Evolutionary conservation across 1,140 invertebrate genomes (phyloP), one percentile per base, ranked within the genome.

Genomic region (Saccostrea glomerata): DNA sequence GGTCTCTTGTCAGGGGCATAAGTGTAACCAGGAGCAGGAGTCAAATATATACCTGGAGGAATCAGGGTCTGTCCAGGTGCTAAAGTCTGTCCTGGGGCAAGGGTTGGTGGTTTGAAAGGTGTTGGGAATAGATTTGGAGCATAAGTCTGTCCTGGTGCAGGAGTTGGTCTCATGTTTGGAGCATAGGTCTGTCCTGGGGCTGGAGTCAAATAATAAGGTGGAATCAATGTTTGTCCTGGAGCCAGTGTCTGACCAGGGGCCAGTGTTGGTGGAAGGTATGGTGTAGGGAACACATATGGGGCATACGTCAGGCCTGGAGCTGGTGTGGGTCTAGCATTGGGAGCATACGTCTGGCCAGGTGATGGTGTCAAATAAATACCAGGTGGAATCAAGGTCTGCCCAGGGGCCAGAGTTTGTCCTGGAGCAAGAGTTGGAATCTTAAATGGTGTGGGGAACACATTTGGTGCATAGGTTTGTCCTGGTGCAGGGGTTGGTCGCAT

Each of bases 261-360:
- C 5, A 83, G 54, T 23, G 86, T 87, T 25, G 56, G 55, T 36
- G 56, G 56, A 47, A 88, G 85, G 30, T 85, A 87, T 60, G 90
- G 86, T 36, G 86, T 91, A 30, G 89, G 90, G 85, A 88, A 89
- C 82, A 84, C 36, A 20, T 88, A 87, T 40, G 90, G 90, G 4
- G 87, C 84, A 86, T 89, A 88, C 56, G 90, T 91, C 20, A 73
- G 54, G n/a, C 90, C 90, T 84, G 86, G 86, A 54, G 83, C 86
- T 63, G 88, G 87, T 73, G 89, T 91, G 25, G 89, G 89, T 17
- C 87, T 86, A 54, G 63, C 73, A 20, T 77, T 47, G 84, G 90
- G 90, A 20, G 89, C 90, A 90, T 86, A 90, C n/a, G 90, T 91
- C 9, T 90, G 66, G n/a, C 90, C 90, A 58, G 89, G 89, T n/a